Base-by-base conservation (phyloP, 2,888 invertebrate genomes). In the Hypsopygia costalis region DNA sequence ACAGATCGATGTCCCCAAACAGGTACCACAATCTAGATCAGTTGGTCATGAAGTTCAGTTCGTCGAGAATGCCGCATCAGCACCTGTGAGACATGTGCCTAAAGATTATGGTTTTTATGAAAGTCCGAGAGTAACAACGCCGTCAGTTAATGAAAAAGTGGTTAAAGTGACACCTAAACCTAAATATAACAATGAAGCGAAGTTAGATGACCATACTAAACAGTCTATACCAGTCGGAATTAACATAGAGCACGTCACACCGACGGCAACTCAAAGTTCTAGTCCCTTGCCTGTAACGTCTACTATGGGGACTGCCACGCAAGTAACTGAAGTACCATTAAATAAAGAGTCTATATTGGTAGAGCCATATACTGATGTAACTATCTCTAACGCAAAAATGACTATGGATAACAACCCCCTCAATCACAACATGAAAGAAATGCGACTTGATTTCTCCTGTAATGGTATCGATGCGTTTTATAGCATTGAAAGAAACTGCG, bases 401-500 rank as follows among this genome's bases (percentile, higher is more conserved):
- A 25, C 10, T 11, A 16, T 12, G 8, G n/a, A 9, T n/a, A 12
- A 16, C 1, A 8, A 16, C 3, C 11, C 9, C 9, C 6, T 6
- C 11, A n/a, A 9, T 27, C 7, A 6, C 9, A 12, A 27, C 27
- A n/a, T 12, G 27, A 28, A 35, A 25, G 25, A 25, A 6, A 1
- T 25, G 7, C 25, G 25, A 8, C 25, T 25, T 1, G 52, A 55
- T 28, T 62, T 52, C 38, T 28, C 45, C 9, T 69, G 69, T 41
- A 36, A 33, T 27, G 36, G 47, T 28, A 39, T 22, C 12, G 52
- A 71, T 43, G 67, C 52, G 1, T 77, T 65, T 43, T 73, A 67
- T 80, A 90, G 58, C 0, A 81, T 92, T 1, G 61, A 89, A 0
- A 88, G 87, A 12, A 91, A 93, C 54, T 94, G 94, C 62, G 94